These are phyloP conservation scores for Ailuropoda melanoleuca DNA, from an alignment of 2,113 vertebrate species.

Conservation along the genomic window DNA sequence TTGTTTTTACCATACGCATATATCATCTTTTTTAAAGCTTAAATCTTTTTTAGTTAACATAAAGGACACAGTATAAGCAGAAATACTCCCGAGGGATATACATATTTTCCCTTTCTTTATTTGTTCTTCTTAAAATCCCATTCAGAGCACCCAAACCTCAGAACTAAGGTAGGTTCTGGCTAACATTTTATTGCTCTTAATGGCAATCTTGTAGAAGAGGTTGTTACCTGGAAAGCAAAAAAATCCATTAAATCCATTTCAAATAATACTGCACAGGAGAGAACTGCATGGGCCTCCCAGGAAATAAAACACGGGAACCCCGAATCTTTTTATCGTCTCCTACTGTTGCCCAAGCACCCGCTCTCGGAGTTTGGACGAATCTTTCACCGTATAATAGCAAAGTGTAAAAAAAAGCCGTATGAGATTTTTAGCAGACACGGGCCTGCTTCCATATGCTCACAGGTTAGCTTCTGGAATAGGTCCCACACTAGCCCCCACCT, in stretches of 20 bases:
- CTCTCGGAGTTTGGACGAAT: not conserved
- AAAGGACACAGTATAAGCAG: not conserved
- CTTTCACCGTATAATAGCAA: not conserved
- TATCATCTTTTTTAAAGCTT: not conserved
- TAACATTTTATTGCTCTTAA: slow-evolving; percentile 20
- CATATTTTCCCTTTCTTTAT: not conserved
- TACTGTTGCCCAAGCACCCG: not conserved
- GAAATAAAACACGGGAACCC: not conserved
- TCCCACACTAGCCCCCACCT: not conserved
- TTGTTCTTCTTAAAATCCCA: slow-evolving; percentile 47
- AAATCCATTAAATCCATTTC: not conserved
- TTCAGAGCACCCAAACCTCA: slow-evolving; percentile 5
- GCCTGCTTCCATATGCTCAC: not conserved
- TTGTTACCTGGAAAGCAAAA: slow-evolving; percentile 41
- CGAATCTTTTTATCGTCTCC: not conserved
- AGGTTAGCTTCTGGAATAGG: not conserved
- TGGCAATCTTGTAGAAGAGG: not conserved
- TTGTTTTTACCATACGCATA: not conserved
- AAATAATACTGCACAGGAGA: not conserved
- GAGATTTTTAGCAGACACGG: not conserved
- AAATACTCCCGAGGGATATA: not conserved
- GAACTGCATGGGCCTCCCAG: not conserved
- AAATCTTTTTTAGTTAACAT: not conserved
- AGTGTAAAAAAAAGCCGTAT: not conserved
- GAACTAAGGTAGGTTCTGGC: slow-evolving; percentile 9